A percentile compares a stretch with the other conserved stretches of the same genome.
These are phyloP conservation scores for Galerucella pusilla DNA, from an alignment of 2,888 invertebrate species.

Conservation along the genomic window DNA sequence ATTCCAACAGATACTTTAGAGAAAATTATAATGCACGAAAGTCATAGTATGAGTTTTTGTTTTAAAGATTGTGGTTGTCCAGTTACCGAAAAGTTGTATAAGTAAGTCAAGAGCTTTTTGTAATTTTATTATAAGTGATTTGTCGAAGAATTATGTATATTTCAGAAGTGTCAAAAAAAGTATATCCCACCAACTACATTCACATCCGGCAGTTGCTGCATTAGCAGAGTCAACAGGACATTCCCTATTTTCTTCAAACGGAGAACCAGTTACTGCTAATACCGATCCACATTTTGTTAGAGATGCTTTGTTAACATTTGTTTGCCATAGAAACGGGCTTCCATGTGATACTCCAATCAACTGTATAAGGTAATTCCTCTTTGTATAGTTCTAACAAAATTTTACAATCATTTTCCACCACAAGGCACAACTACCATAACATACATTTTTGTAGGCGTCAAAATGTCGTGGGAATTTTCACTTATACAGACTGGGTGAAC, in stretches of 20 bases:
- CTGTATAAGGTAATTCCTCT: conserved; percentile 60
- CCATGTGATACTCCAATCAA: conserved; percentile 75
- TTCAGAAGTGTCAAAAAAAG: conserved; percentile 70
- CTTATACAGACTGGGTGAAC: conserved; percentile 85
- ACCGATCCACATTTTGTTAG: conserved; percentile 78
- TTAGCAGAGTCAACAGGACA: conserved; percentile 75
- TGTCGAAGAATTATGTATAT: too few relatives aligned
- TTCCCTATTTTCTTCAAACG: conserved; percentile 75
- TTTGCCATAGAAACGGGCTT: conserved; percentile 84
- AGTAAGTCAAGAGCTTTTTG: conserved; percentile 56
- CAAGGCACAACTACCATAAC: too few relatives aligned
- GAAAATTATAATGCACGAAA: conserved; percentile 77
- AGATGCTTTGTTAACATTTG: conserved; percentile 85
- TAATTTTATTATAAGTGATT: too few relatives aligned
- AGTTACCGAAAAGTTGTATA: conserved; percentile 72
- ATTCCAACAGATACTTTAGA: conserved; percentile 75
- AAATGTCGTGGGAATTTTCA: conserved; percentile 82
- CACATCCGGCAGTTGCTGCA: conserved; percentile 79
- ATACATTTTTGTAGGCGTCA: conserved; percentile 61
- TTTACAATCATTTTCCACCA: too few relatives aligned
- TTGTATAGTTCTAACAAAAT: too few relatives aligned
- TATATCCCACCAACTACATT: conserved; percentile 74
- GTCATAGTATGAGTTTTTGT: conserved; percentile 86
- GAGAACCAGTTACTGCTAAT: conserved; percentile 66
- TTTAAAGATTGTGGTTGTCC: conserved; percentile 87